Evolutionary conservation across 2,888 invertebrate genomes (phyloP), one percentile per base, ranked within the genome.

Genomic region (Lingula anatina): DNA sequence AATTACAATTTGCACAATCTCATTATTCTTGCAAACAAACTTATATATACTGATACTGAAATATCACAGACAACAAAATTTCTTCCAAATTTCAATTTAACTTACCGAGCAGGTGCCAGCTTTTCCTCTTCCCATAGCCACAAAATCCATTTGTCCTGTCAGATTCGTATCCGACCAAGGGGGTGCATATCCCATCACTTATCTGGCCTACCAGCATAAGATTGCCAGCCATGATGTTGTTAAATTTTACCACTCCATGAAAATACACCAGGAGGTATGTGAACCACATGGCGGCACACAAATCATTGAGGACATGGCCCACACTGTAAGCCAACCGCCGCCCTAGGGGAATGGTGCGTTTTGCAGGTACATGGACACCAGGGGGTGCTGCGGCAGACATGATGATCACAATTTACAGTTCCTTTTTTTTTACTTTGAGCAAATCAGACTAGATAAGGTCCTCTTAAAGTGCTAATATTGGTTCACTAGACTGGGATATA

Each of bases 221-320:
- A 42, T 66, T 55, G 24, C 74, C 73, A 15, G 73, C 60, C n/a
- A 68, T 50, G 15, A 50, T 49, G 50, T 74, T 75, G 45, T 68
- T 54, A 55, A 78, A 75, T 5, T 57, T 51, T 18, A 75, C 61
- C 15, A 84, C 84, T 62, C 81, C 77, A 56, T 84, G 83, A 62
- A 90, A 86, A 77, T 86, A 94, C 46, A 94, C 85, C 62, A 94
- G 81, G 42, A 90, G 83, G 76, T 94, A 94, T 1, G 89, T 89
- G 77, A 94, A 94, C 93, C 94, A 94, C 83, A 94, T 87, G 52
- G 90, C 88, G 20, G 92, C 90, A 77, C 90, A 90, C 38, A 94
- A 82, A 78, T 95, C 94, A 76, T 94, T 95, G 62, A 90, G 82
- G 44, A 93, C 84, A 78, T 94, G 93, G 0, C 94, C 93, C 45